These are phyloP conservation scores for Lasaia peninsularis DNA, from an alignment of 1,140 invertebrate genomes.

Conservation along the genomic window DNA sequence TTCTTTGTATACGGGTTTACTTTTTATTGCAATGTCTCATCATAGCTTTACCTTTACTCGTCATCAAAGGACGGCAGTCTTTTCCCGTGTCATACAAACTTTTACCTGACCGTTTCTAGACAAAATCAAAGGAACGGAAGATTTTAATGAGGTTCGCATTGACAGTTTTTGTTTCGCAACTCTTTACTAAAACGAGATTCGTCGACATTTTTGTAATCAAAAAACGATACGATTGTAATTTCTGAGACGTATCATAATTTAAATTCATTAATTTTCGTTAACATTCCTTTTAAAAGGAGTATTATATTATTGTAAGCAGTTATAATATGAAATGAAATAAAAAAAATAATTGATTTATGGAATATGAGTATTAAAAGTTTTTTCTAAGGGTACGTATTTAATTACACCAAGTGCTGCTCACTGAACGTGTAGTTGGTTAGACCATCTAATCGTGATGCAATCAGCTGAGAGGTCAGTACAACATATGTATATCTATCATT, in stretches of 20 bases:
- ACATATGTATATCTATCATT: too few species aligned
- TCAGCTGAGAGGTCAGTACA: too few species aligned
- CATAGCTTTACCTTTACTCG: slow-evolving; percentile 37
- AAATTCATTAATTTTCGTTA: slow-evolving; percentile 4
- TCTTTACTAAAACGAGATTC: slow-evolving; percentile 31
- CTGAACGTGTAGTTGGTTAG: too few species aligned
- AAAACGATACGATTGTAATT: slow-evolving; percentile 22
- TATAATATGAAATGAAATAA: too few species aligned
- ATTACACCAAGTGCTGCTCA: too few species aligned
- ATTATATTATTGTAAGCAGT: too few species aligned
- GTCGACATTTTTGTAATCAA: slow-evolving; percentile 18
- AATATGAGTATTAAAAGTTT: too few species aligned
- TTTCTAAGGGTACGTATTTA: too few species aligned
- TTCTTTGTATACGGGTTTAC: slow-evolving; percentile 26
- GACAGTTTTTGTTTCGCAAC: slow-evolving; percentile 63
- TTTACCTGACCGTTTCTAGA: slow-evolving; percentile 61
- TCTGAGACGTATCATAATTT: slow-evolving; percentile 15
- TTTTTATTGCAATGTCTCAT: slow-evolving; percentile 43
- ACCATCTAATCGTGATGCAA: too few species aligned
- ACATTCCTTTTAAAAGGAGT: neutral
- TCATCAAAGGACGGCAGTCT: slow-evolving; percentile 56
- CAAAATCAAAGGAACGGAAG: slow-evolving; percentile 71
- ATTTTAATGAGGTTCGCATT: slow-evolving; percentile 72
- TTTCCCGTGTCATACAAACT: slow-evolving; percentile 47
- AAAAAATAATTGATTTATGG: too few species aligned